Conservation (phyloP, 2,113 vertebrate species). For the Chaetorhynchus papuensis region DNA sequence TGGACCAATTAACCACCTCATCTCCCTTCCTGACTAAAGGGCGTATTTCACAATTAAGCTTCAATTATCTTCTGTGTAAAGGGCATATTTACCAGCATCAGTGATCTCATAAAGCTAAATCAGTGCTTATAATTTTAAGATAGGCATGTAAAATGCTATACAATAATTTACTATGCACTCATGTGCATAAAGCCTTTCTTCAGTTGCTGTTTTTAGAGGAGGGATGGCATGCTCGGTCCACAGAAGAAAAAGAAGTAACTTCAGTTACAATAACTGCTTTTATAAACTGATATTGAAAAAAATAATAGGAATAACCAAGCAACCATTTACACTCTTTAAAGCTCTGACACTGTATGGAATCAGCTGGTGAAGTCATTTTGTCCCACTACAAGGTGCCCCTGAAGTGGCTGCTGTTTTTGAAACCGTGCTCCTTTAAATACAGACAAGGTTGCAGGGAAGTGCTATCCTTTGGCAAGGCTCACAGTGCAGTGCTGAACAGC, state of each 20-base stretch:
- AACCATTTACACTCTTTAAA: not conserved
- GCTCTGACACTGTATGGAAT: not conserved
- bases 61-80: not conserved
- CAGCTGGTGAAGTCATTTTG: not conserved
- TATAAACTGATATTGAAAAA: not conserved
- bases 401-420: not conserved
- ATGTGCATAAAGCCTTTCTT: not conserved
- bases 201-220: not conserved
- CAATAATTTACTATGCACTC: not conserved
- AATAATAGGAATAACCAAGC: not conserved
- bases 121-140: not conserved
- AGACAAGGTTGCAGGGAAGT: accelerated
- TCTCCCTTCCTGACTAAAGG: not conserved
- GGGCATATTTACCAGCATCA: not conserved
- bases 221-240: not conserved
- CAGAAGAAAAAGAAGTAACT: not conserved
- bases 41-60: not conserved
- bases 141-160: not conserved
- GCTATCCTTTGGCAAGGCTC: accelerated
- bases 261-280: not conserved
- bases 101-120: not conserved
- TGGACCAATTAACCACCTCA: not conserved
- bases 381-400: not conserved
- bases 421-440: accelerated
- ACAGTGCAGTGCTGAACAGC: not conserved